Conservation (phyloP, 1,140 invertebrate genomes). For the Psix sp. region DNA sequence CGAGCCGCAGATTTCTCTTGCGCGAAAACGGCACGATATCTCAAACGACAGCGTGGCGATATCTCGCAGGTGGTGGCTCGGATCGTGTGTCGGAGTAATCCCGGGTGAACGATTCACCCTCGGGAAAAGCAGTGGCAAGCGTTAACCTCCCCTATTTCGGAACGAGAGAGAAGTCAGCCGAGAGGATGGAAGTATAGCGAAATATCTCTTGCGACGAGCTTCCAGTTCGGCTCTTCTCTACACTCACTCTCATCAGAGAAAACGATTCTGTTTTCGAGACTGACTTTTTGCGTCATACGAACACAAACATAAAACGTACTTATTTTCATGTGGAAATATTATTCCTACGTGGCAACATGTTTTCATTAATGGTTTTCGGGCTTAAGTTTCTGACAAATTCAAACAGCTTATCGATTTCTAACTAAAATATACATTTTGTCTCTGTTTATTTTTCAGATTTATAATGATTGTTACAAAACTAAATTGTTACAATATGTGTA, state of each 20-base stretch:
- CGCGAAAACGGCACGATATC: constrained; percentile 55
- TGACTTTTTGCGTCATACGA: constrained; percentile 41
- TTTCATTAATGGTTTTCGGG: too few species aligned
- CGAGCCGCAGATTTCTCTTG: constrained; percentile 47
- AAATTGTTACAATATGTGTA: too few species aligned
- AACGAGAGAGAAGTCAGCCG: constrained; percentile 26
- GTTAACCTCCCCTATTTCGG: constrained; percentile 53
- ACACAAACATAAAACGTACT: background rate
- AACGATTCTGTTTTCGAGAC: constrained; percentile 56
- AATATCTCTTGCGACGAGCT: constrained; percentile 58
- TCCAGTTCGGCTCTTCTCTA: constrained; percentile 54
- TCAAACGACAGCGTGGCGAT: constrained; percentile 59
- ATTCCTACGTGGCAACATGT: too few species aligned
- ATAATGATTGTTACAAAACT: too few species aligned
- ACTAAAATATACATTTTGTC: too few species aligned
- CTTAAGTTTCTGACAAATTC: too few species aligned
- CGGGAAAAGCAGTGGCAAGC: constrained; percentile 59
- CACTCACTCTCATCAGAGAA: constrained; percentile 54
- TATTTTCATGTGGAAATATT: too few species aligned
- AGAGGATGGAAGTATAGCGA: constrained; percentile 25
- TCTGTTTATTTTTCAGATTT: too few species aligned
- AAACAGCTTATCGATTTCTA: too few species aligned
- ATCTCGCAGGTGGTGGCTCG: constrained; percentile 57
- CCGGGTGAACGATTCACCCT: constrained; percentile 60
- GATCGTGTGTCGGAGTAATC: constrained; percentile 61